Evolutionary conservation across 2,113 vertebrate species (phyloP), one percentile per base, ranked within the genome.

Genomic region (Sceloporus undulatus): DNA sequence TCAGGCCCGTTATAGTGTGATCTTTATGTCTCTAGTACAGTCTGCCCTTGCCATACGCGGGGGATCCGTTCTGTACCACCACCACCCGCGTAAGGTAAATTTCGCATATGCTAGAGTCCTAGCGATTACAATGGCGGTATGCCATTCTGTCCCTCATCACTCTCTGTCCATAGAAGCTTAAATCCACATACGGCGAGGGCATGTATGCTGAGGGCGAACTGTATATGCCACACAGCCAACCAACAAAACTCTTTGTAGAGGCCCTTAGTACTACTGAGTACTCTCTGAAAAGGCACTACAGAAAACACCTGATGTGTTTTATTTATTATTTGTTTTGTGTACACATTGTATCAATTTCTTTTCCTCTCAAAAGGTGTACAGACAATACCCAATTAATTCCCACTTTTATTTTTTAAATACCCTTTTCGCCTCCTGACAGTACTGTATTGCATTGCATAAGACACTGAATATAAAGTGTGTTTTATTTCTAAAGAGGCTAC

Each of bases 201-300:
- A 1, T 34, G 34, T 34, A 34, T 34, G 34, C 34, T 34, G 34
- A 34, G 34, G 34, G 34, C 34, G 1, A 34, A 34, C 34, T 34
- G 34, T 34, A 16, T 38, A 71, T 14, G 0, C 16, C 11, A 14
- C 59, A 1, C 23, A 65, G 18, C 75, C 85, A 40, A 52, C 1
- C 78, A 14, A 1, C 42, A 73, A 4, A 1, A 7, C 52, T 34
- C 77, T 7, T 81, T 48, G 13, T 0, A 0, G 75, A 48, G 1
- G 14, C 2, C 25, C 18, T 65, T 25, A 14, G 18, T 21, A 13
- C 9, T 13, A 27, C 27, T 14, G 18, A 74, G 40, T n/a, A 5
- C 40, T 13, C 5, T 8, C 34, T 4, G n/a, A 75, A 19, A 19
- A 40, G 34, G 16, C 73, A 74, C 18, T 38, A 2, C 34, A 59